These are phyloP conservation scores for Microctonus aethiopoides DNA, from an alignment of 2,888 invertebrate species.

Conservation along the genomic window DNA sequence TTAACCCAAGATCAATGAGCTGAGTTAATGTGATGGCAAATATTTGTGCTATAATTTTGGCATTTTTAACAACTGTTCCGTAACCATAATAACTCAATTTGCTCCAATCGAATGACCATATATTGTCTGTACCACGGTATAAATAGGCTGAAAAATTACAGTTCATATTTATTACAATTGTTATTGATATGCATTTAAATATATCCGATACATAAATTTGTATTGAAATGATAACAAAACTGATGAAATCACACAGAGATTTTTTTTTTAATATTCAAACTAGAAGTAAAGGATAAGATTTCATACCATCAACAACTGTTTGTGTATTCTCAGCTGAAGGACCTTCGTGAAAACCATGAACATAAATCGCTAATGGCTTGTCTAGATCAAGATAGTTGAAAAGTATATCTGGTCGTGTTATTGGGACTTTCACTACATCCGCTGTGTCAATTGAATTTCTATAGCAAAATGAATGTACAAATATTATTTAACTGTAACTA, in stretches of 20 bases:
- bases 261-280: background rate
- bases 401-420: constrained; percentile 34
- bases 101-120: constrained; percentile 55
- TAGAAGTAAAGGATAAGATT: background rate
- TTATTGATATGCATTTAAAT: no score
- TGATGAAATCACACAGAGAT: background rate
- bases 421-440: no score
- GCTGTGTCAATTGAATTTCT: constrained; percentile 4
- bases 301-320: constrained; percentile 46
- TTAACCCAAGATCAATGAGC: constrained; percentile 39
- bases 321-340: constrained; percentile 45
- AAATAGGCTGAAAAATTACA: constrained; percentile 46
- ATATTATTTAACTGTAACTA: no score
- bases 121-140: constrained; percentile 47
- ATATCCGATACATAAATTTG: no score
- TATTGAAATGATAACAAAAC: no score
- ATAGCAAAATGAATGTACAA: background rate
- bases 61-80: constrained; percentile 27
- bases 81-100: constrained; percentile 46
- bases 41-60: constrained; percentile 39
- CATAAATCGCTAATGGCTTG: constrained; percentile 46
- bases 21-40: constrained; percentile 40
- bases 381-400: constrained; percentile 35
- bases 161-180: no score
- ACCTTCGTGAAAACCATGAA: constrained; percentile 48